A percentile compares a stretch with the other conserved stretches of the same genome.
Evolutionary conservation across 1,140 invertebrate genomes (phyloP).

Genomic region (Theocolax elegans): DNA sequence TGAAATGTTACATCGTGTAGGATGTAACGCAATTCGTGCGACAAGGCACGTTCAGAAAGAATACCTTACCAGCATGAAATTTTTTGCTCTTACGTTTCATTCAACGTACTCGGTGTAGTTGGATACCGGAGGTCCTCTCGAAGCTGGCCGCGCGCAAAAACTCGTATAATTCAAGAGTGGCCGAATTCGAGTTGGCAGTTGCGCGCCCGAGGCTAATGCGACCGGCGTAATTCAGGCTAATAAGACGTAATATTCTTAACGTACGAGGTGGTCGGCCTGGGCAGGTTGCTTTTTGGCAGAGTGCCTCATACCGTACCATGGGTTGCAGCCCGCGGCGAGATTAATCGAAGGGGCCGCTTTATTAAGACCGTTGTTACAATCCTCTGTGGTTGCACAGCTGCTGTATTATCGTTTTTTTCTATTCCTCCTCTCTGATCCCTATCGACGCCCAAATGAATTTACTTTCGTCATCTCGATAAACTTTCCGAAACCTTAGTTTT

Average conservation of each 20-base stretch:
- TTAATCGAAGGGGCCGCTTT: conserved; percentile 19
- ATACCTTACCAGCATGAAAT: no score
- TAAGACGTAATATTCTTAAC: conserved; percentile 35
- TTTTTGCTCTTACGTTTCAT: no score
- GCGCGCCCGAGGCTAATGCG: conserved; percentile 2
- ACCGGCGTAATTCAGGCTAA: conserved; percentile 25
- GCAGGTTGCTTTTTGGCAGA: conserved; percentile 11
- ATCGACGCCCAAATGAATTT: no score
- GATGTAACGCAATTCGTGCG: no score
- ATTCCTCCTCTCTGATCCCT: no score
- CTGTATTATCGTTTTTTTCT: neutral
- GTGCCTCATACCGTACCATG: neutral
- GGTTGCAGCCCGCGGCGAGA: neutral
- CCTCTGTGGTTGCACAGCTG: neutral
- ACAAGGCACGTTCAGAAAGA: no score
- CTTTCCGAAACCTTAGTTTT: no score
- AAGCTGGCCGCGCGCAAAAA: no score
- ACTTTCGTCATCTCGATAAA: no score
- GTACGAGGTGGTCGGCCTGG: neutral
- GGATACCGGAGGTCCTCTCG: no score
- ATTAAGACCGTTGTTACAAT: neutral
- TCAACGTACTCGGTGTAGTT: no score
- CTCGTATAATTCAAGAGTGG: neutral
- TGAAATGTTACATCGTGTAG: no score
- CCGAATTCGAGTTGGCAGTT: neutral